Evolutionary conservation across 2,113 vertebrate genomes (phyloP), one percentile per base, ranked within the genome.

Genomic region (Plestiodon gilberti): DNA sequence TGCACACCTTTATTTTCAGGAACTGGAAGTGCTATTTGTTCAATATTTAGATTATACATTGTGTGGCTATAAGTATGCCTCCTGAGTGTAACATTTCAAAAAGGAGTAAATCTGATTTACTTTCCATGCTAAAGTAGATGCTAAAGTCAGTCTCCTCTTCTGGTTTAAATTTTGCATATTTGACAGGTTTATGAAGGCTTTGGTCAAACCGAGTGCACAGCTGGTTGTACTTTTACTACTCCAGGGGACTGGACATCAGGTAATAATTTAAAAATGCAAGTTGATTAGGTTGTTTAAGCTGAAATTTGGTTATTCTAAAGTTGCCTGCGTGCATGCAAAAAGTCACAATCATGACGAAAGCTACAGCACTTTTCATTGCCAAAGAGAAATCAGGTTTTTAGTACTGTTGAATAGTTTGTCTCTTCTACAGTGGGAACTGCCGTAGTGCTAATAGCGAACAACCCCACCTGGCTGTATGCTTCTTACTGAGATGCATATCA

Each of bases 191-290:
- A 99, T 62, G 99, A 99, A 95, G 99, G 98, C 2, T 99, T 99
- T 0, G 98, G 99, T 75, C 98, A 99, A 96, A 99, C 99, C 1
- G 99, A 99, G 89, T 99, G 99, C 93, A 99, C 99, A 20, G 99
- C 99, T 38, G 99, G 99, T 67, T 99, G 99, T 89, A 99, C 99
- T 71, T 99, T 97, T 87, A 99, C 99, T 11, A 99, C 98, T 3
- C 99, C 99, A 0, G 98, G 99, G 71, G 99, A 99, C 96, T 99
- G 98, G 98, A 99, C 98, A 1, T 97, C 98, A 97, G 98, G 99
- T 99, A 94, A 92, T 4, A 13, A 17, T 52, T 67, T 79, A 52
- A 69, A 52, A 84, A 65, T 75, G 23, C 48, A 30, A 30, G 52
- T 57, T 35, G 52, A 77, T 67, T 76, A 57, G 33, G n/a, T 78